Conservation (phyloP, 2,888 invertebrate species). For the Lypha dubia region DNA sequence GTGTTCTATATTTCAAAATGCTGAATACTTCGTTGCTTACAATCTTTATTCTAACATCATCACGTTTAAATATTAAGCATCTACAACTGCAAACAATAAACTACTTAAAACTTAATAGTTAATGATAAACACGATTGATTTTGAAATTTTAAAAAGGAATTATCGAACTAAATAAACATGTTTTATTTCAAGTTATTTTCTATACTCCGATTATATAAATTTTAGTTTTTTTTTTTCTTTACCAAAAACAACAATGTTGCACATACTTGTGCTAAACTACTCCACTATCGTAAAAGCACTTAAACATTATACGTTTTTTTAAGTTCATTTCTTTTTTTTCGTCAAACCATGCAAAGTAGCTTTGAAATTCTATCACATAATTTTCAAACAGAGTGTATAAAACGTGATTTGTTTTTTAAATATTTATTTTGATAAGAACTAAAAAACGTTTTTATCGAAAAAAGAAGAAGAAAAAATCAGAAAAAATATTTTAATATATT, state of each 20-base stretch:
- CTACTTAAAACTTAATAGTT: slow-evolving; percentile 49
- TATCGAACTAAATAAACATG: slow-evolving; percentile 53
- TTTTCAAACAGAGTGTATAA: slow-evolving; percentile 55
- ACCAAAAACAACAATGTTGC: slow-evolving; percentile 21
- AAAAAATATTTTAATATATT: slow-evolving; percentile 1
- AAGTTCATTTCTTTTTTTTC: background rate
- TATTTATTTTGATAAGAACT: slow-evolving; percentile 33
- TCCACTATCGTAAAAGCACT: slow-evolving; percentile 33
- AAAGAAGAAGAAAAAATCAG: background rate
- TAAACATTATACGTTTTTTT: slow-evolving; percentile 45
- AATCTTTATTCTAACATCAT: background rate
- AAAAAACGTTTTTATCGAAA: background rate
- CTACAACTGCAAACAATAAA: slow-evolving; percentile 8
- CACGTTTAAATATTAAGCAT: background rate
- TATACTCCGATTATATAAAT: slow-evolving; percentile 20
- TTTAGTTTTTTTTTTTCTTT: no score
- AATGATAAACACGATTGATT: slow-evolving; percentile 46
- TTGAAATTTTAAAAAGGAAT: slow-evolving; percentile 36
- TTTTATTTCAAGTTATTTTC: slow-evolving; percentile 45
- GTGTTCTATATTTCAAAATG: no score
- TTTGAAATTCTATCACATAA: slow-evolving; percentile 41
- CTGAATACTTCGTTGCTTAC: no score
- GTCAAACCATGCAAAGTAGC: slow-evolving; percentile 59
- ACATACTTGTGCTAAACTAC: slow-evolving; percentile 25
- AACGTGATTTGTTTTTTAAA: slow-evolving; percentile 71